Percentiles rank a stretch among this genome's conserved stretches.
Conservation (phyloP, 2,888 invertebrate genomes). For the Thumatha senex region DNA sequence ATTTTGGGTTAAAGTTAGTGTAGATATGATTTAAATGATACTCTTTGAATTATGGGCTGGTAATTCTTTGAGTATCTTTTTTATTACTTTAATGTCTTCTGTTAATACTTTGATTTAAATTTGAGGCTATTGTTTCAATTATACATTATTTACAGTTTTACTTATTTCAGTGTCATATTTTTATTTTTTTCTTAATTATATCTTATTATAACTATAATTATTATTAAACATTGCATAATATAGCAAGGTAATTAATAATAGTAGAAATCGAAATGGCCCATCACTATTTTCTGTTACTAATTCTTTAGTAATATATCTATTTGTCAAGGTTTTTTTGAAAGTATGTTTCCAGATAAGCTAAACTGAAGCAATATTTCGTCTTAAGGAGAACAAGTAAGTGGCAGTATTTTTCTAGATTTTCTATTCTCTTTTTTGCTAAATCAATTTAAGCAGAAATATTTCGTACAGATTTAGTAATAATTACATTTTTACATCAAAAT, state of each 20-base stretch:
- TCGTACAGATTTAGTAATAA: no score
- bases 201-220: no score
- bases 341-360: slow-evolving; percentile 25
- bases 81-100: background rate
- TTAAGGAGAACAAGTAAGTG: background rate
- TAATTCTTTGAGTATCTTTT: slow-evolving; percentile 49
- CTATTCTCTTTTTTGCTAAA: no score
- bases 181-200: no score
- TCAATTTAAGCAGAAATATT: no score
- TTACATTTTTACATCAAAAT: no score
- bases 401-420: background rate
- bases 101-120: background rate
- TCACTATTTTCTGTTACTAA: background rate
- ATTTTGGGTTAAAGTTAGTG: background rate
- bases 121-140: background rate
- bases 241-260: no score
- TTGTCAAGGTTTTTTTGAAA: slow-evolving; percentile 14
- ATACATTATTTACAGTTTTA: no score
- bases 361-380: background rate
- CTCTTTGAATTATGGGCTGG: slow-evolving; percentile 58
- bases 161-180: no score
- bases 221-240: no score
- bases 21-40: slow-evolving; percentile 20
- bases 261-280: slow-evolving; percentile 24
- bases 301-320: background rate